Evolutionary conservation across 2,113 vertebrate species (phyloP), one percentile per base, ranked within the genome.

Genomic region (Aix galericulata): DNA sequence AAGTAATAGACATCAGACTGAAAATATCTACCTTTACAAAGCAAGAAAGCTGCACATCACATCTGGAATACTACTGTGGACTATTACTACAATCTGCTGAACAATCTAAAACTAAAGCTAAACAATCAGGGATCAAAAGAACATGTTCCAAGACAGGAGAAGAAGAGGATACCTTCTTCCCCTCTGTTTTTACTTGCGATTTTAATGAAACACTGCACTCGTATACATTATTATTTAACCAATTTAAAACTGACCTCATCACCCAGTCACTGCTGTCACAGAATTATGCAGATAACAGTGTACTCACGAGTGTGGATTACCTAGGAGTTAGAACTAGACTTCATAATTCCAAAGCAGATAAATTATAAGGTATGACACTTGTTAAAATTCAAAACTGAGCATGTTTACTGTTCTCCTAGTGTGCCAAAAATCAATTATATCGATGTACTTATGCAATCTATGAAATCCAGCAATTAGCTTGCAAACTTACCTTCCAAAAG

Each of bases 281-380:
- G 94, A 81, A 13, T 2, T 31, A 15, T 60, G 72, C 74, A 89
- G 82, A 36, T 93, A 93, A 82, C 16, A 93, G 79, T 46, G 56
- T 29, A 87, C 91, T 82, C 85, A 93, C 73, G 79, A 95, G 83
- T 60, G 71, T 52, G 94, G 94, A 89, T 94, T 97, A 96, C 75
- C 90, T 91, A 92, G 88, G 93, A 93, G 94, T 77, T 50, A 55
- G 67, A 87, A 91, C 64, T 16, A 64, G 27, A 90, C 46, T 91
- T 93, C 92, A 9, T 36, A 62, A 67, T 81, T 79, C 86, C 62
- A 84, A 86, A 93, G 71, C 31, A 93, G 46, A 69, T 22, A 88
- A 93, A 82, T 88, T 74, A 79, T 93, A 68, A 83, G 56, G 48
- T n/a, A 22, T 48, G 40, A 27, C 52, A 44, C 11, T 63, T 67